Percentiles rank a stretch among this genome's conserved stretches.
These are phyloP conservation scores for Pseudoatta argentina DNA, from an alignment of 1,140 invertebrate genomes.

Conservation along the genomic window DNA sequence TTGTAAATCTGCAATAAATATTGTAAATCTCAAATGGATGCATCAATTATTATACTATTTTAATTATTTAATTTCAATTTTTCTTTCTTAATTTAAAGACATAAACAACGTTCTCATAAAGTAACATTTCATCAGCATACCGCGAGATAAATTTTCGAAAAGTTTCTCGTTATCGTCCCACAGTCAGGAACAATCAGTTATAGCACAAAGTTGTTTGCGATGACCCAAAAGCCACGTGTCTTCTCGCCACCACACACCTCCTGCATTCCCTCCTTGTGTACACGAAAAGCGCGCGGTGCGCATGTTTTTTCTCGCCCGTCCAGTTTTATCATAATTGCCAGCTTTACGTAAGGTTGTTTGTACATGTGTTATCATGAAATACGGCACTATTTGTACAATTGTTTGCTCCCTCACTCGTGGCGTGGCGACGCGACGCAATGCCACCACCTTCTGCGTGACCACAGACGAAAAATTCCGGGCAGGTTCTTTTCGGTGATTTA, in stretches of 20 bases:
- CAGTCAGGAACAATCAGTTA: conserved; percentile 25
- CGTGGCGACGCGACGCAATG: conserved; percentile 61
- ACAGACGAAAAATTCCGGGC: conserved; percentile 78
- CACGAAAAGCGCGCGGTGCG: conserved; percentile 65
- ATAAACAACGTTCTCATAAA: background rate
- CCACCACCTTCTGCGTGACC: conserved; percentile 78
- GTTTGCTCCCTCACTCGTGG: conserved; percentile 80
- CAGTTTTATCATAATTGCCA: conserved; percentile 84
- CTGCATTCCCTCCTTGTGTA: conserved; percentile 15
- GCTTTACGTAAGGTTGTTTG: conserved; percentile 85
- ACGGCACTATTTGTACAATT: conserved; percentile 85
- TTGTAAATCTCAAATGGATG: background rate
- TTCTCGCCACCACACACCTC: conserved; percentile 29
- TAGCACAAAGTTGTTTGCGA: conserved; percentile 33
- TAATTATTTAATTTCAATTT: background rate
- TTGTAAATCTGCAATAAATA: background rate
- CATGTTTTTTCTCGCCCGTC: conserved; percentile 78
- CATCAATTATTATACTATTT: background rate
- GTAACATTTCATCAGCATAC: background rate
- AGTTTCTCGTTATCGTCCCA: background rate
- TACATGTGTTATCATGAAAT: conserved; percentile 85
- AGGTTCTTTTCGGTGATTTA: conserved; percentile 60
- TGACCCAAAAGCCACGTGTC: conserved; percentile 71
- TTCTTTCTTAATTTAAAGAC: background rate
- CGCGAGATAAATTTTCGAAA: background rate